Conservation (phyloP, 2,113 vertebrate species). For the Melanocharis versteri region DNA sequence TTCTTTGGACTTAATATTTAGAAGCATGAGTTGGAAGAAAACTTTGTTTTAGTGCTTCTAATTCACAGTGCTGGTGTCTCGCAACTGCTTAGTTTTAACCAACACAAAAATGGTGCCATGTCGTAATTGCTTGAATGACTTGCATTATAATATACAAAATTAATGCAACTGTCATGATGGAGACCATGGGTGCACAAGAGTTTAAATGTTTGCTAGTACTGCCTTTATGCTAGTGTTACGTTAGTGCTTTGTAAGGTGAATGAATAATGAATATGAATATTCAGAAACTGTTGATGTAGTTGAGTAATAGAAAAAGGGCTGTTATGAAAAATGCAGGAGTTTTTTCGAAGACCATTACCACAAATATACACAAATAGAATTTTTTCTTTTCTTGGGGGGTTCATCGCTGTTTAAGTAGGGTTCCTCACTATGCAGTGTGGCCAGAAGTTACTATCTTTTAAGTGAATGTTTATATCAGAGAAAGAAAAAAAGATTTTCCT, state of each 20-base stretch:
- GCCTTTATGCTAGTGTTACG: neutral
- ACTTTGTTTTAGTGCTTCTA: neutral
- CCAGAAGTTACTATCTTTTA: neutral
- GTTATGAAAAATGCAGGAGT: neutral
- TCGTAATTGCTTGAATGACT: neutral
- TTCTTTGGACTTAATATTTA: neutral
- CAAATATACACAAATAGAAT: neutral
- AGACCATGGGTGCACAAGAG: neutral
- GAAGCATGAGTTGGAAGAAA: neutral
- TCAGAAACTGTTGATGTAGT: neutral
- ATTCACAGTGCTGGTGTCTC: neutral
- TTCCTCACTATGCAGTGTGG: neutral
- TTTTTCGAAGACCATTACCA: neutral
- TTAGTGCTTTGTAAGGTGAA: neutral
- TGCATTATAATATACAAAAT: neutral
- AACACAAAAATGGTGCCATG: fast-evolving
- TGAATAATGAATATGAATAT: neutral
- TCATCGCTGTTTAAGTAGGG: neutral
- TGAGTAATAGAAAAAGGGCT: neutral
- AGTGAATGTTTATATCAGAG: neutral
- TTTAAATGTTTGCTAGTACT: neutral
- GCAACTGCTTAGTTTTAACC: neutral
- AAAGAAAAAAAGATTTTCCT: neutral
- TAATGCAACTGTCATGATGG: neutral
- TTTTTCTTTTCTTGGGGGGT: neutral